phyloP scores from a whole-genome alignment of 2,797 vertebrate genomes.

The Antennarius maculatus region DNA sequence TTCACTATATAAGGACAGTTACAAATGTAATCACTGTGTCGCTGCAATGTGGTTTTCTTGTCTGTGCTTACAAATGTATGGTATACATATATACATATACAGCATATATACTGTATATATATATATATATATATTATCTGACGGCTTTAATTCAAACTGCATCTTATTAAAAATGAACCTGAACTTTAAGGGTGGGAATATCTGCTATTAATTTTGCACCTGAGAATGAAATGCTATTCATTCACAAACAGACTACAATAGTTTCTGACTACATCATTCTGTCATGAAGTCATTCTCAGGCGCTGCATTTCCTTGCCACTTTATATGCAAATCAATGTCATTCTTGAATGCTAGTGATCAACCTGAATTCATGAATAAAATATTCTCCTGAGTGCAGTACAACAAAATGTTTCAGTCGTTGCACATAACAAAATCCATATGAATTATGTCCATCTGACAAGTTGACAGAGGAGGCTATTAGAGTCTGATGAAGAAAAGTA shows the following conservation, averaged over 20 bases:
- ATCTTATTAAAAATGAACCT: conserved; percentile 10
- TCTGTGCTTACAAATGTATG: not conserved
- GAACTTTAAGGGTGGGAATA: conserved; percentile 3
- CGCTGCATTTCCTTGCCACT: conserved; percentile 60
- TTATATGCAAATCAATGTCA: conserved; percentile 76
- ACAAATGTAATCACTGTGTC: conserved; percentile 11
- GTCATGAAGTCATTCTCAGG: conserved; percentile 50
- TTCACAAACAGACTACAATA: conserved; percentile 25
- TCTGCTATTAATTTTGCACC: conserved; percentile 24
- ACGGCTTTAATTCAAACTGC: conserved; percentile 15
- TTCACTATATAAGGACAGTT: not conserved
- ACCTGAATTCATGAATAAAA: conserved; percentile 71
- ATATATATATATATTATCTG: too few relatives aligned
- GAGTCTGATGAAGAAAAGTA: conserved; percentile 34
- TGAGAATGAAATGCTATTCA: conserved; percentile 31
- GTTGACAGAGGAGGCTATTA: conserved; percentile 47
- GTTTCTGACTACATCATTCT: not conserved
- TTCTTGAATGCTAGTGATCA: conserved; percentile 62
- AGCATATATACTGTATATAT: too few relatives aligned
- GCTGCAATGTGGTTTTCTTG: not conserved
- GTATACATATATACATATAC: not conserved
- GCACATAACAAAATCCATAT: conserved; percentile 26
- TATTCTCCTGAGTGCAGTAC: conserved; percentile 37
- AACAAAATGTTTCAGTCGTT: conserved; percentile 53
- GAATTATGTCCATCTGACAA: conserved; percentile 49